Evolutionary conservation across 2,797 vertebrate genomes (phyloP), one percentile per base, ranked within the genome.

Genomic region (Schizopygopsis pylzovi): DNA sequence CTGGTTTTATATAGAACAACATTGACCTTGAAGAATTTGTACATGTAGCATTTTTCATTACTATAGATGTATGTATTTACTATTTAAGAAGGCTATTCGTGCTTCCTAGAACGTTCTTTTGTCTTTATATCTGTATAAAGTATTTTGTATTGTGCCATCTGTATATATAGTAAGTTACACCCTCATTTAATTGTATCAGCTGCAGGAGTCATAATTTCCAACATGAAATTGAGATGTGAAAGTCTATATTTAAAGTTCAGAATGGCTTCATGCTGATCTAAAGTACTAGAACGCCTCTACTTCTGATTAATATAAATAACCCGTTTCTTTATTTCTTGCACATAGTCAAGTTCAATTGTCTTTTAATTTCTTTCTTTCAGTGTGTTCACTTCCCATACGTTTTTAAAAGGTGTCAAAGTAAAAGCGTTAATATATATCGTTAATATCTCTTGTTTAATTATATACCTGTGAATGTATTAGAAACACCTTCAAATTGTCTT

Each of bases 221-320:
- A 16, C 63, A 16, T 65, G 6, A 33, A 33, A 33, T 4, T 65
- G 63, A 16, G 63, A 65, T 16, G 63, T 1, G 1, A 65, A 75
- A 33, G 18, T 37, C 41, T 45, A 12, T n/a, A n/a, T 47, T 83
- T 83, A 73, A 75, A 75, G 56, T 63, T 83, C 22, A 81, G 25
- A 72, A 13, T 7, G 22, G 67, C 16, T 43, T 59, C 52, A 45
- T 61, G 65, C n/a, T 33, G 68, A 28, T 25, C 52, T 45, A 20
- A 6, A 59, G 18, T 39, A n/a, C 18, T 33, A 54, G 16, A 54
- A 7, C 67, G 20, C 1, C 6, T 41, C n/a, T 10, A 10, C 22
- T 45, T 56, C 52, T 82, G 80, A 82, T 56, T 47, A 33, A n/a
- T 81, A 22, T 13, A 41, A 61, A 61, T 28, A 65, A 28, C 61